Percentiles rank a stretch among this genome's conserved stretches.
phyloP scores from a whole-genome alignment of 2,797 vertebrate species.

The Centropyge bicolor region DNA sequence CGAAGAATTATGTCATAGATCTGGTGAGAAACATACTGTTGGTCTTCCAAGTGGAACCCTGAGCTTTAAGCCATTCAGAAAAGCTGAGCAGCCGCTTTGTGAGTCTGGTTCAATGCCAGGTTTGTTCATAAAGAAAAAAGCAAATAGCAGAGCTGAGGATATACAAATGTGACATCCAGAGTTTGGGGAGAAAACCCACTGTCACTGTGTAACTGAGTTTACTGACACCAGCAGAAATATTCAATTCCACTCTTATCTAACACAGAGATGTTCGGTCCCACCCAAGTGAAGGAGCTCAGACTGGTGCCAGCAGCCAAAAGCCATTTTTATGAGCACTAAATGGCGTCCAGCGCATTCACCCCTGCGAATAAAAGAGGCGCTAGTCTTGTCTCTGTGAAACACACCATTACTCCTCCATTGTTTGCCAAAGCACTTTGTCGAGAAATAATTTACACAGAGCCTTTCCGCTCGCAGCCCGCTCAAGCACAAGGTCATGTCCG shows the following conservation, averaged over 20 bases:
- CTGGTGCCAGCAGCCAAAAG: slow-evolving; percentile 56
- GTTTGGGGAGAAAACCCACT: background rate
- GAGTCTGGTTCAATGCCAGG: slow-evolving; percentile 16
- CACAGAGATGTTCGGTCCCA: background rate
- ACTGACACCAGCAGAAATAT: background rate
- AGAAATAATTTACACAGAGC: slow-evolving; percentile 70
- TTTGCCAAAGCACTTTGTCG: slow-evolving; percentile 69
- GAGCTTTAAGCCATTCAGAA: slow-evolving; percentile 18
- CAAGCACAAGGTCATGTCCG: slow-evolving; percentile 67
- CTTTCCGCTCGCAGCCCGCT: slow-evolving; percentile 57
- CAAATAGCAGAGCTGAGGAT: background rate
- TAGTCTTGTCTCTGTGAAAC: slow-evolving; percentile 74
- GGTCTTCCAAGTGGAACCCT: slow-evolving; percentile 5
- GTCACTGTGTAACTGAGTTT: background rate
- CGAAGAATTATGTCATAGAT: slow-evolving; percentile 29
- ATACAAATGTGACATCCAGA: background rate
- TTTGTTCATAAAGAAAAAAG: background rate
- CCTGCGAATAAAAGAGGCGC: slow-evolving; percentile 65
- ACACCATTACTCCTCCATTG: slow-evolving; percentile 76
- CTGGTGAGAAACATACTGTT: slow-evolving; percentile 28
- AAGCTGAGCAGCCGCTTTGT: slow-evolving; percentile 38
- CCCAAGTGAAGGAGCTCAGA: slow-evolving; percentile 23
- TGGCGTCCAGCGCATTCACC: slow-evolving; percentile 62
- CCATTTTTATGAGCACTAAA: slow-evolving; percentile 76
- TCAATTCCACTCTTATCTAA: background rate